phyloP scores from a whole-genome alignment of 2,113 vertebrate species.

The Erpornis zantholeuca region DNA sequence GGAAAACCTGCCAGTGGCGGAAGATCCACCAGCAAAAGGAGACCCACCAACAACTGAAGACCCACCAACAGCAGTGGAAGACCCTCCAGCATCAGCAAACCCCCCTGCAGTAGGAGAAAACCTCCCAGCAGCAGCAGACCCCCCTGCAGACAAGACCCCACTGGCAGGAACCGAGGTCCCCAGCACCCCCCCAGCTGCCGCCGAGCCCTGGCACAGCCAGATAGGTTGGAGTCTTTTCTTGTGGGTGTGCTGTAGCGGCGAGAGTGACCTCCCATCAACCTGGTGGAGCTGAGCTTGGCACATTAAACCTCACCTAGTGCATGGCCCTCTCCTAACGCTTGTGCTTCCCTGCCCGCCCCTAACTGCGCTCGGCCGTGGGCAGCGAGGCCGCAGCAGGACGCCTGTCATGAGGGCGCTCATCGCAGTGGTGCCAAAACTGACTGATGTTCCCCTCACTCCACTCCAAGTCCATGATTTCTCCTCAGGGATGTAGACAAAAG shows the following conservation, averaged over 20 bases:
- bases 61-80: background rate
- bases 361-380: background rate
- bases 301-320: conserved; percentile 23
- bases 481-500: background rate
- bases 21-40: background rate
- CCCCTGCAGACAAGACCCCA: background rate
- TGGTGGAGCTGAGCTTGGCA: conserved; percentile 7
- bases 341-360: conserved; percentile 2
- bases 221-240: conserved; percentile 53
- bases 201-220: background rate
- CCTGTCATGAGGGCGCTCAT: accelerated
- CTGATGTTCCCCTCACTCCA: background rate
- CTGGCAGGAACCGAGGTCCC: background rate
- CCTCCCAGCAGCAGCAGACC: background rate
- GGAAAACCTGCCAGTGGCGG: background rate
- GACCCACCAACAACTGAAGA: background rate
- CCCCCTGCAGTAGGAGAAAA: background rate
- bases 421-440: background rate
- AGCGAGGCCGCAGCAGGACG: background rate
- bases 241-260: background rate
- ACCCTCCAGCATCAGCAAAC: background rate
- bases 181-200: accelerated
- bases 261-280: conserved; percentile 30
- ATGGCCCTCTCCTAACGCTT: conserved; percentile 52
- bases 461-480: background rate